Evolutionary conservation across 2,113 vertebrate species (phyloP).

Genomic region (Sminthopsis crassicaudata): DNA sequence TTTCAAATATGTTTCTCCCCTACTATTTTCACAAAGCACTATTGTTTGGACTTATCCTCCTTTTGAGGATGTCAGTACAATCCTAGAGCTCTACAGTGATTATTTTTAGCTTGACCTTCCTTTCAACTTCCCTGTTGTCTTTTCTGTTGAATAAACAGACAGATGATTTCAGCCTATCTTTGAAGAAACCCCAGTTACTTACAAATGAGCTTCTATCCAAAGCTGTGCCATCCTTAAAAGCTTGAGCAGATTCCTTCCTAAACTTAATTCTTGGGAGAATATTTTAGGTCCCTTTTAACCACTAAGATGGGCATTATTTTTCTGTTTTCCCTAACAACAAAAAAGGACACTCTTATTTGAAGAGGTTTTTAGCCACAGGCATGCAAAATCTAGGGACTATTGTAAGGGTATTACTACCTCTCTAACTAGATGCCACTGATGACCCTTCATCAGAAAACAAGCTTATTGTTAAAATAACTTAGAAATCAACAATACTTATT

Average conservation of each 20-base stretch:
- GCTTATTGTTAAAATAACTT: slow-evolving; percentile 23
- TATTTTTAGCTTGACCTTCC: slow-evolving; percentile 18
- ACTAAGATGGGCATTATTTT: neutral
- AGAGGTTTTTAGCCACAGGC: neutral
- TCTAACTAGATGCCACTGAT: neutral
- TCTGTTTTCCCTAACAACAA: neutral
- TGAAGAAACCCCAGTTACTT: slow-evolving; percentile 28
- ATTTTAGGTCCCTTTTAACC: neutral
- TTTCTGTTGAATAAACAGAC: neutral
- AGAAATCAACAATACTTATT: slow-evolving; percentile 28
- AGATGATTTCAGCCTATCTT: slow-evolving; percentile 33
- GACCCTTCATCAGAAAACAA: slow-evolving; percentile 22
- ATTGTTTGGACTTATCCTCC: neutral
- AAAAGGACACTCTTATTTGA: neutral
- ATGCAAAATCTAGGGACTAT: neutral
- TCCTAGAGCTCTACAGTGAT: neutral
- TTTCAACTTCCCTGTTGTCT: neutral
- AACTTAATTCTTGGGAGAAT: neutral
- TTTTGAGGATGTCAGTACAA: neutral
- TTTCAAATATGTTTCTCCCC: neutral
- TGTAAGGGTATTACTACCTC: neutral
- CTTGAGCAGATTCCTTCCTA: neutral
- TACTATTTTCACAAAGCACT: slow-evolving; percentile 6
- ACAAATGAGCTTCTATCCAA: neutral
- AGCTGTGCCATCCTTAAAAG: neutral